A percentile compares a stretch with the other conserved stretches of the same genome.
phyloP scores from a whole-genome alignment of 2,113 vertebrate species.

The Lethenteron camtschaticum region DNA sequence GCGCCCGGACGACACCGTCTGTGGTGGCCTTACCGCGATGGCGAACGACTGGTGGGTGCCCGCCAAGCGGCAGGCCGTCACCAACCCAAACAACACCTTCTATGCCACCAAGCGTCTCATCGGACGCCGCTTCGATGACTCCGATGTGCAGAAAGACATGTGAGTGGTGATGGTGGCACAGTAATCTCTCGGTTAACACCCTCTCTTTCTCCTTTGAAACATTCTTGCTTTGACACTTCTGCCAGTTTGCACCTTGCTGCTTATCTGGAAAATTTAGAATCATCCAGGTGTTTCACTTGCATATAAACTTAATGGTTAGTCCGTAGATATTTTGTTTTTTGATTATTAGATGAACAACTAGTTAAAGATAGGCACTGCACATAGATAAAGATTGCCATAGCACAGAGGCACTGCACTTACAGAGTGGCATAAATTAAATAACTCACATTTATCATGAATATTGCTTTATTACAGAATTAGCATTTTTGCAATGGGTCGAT shows the following conservation, averaged over 20 bases:
- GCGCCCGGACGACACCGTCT: constrained; percentile 77
- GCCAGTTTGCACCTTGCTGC: no score
- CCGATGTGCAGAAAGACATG: constrained; percentile 89
- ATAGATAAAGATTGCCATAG: no score
- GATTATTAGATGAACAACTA: not conserved
- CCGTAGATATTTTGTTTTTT: not conserved
- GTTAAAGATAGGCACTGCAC: no score
- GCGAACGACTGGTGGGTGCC: constrained; percentile 87
- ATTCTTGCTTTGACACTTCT: not conserved
- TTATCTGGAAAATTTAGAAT: no score
- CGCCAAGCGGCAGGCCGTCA: constrained; percentile 77
- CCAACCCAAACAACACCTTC: constrained; percentile 84
- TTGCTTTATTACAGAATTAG: no score
- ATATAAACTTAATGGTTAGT: not conserved
- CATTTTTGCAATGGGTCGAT: no score
- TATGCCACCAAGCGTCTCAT: constrained; percentile 94
- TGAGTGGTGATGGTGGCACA: constrained; percentile 23
- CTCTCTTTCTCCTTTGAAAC: not conserved
- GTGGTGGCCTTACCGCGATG: constrained; percentile 69
- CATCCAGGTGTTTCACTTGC: no score
- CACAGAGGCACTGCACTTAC: no score
- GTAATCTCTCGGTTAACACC: no score
- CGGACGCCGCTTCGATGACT: constrained; percentile 64
- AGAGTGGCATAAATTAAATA: no score
- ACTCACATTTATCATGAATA: no score